Conservation (phyloP, 1,140 invertebrate species). For the Laupala kohalensis region DNA sequence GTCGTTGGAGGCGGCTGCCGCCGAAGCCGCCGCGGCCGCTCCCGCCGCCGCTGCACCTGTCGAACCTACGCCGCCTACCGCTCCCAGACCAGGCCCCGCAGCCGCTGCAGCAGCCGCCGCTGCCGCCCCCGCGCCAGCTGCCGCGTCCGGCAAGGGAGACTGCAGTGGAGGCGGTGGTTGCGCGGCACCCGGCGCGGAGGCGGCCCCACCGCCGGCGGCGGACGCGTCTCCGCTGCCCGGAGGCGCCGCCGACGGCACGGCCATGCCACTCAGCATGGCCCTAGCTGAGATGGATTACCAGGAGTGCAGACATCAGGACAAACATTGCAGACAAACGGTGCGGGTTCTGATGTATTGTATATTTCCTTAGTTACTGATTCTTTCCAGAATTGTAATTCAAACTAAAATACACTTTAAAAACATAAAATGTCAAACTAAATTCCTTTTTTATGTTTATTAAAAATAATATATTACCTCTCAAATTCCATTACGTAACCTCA, state of each 20-base stretch:
- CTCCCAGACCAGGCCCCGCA: neutral
- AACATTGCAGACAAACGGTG: too few species aligned
- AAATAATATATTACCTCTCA: too few species aligned
- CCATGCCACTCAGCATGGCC: conserved; percentile 11
- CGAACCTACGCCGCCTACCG: conserved; percentile 11
- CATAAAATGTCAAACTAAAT: too few species aligned
- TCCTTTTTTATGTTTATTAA: too few species aligned
- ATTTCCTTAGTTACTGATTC: too few species aligned
- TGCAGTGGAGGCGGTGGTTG: neutral
- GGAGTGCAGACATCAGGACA: too few species aligned
- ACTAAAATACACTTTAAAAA: too few species aligned
- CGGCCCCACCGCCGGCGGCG: neutral
- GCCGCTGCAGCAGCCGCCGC: neutral
- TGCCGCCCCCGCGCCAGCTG: too few species aligned
- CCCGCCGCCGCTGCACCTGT: conserved; percentile 12
- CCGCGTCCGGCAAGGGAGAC: too few species aligned
- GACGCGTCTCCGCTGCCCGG: neutral
- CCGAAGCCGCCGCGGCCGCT: neutral
- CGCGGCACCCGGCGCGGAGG: neutral
- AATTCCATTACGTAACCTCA: too few species aligned
- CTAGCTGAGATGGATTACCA: neutral
- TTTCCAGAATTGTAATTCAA: too few species aligned
- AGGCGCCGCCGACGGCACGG: neutral
- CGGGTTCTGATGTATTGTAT: too few species aligned
- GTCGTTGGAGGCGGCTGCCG: conserved; percentile 16